phyloP scores from a whole-genome alignment of 1,140 invertebrate species.

The Apis cerana region DNA sequence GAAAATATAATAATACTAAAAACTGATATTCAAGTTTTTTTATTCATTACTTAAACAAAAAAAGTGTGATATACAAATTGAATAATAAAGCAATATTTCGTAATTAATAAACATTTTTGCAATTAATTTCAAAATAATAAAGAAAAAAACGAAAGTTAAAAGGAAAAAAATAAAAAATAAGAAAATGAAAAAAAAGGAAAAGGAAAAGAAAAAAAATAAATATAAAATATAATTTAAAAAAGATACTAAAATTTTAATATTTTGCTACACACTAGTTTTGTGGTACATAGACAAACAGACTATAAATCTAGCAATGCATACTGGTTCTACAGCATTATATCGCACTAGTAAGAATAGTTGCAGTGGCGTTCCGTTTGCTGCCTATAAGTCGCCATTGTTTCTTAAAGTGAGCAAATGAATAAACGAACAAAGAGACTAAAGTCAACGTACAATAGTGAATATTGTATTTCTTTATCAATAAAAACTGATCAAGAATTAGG shows the following conservation, averaged over 20 bases:
- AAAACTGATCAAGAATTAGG: not conserved
- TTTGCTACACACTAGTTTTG: not conserved
- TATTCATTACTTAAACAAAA: not conserved
- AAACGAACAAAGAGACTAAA: not conserved
- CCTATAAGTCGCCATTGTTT: slow-evolving; percentile 42
- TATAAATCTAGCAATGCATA: slow-evolving; percentile 2
- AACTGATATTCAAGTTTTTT: too few relatives aligned
- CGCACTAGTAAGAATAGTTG: not conserved
- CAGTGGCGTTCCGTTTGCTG: slow-evolving; percentile 12
- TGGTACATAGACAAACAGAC: not conserved
- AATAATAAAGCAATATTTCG: not conserved
- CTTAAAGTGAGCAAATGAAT: slow-evolving; percentile 9
- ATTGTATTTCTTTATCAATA: not conserved
- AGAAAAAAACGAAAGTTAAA: not conserved
- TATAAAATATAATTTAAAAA: not conserved
- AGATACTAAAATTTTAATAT: not conserved
- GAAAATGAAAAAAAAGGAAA: not conserved
- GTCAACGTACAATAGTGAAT: not conserved
- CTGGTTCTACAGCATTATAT: not conserved
- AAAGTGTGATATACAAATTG: too few relatives aligned
- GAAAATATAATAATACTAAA: too few relatives aligned
- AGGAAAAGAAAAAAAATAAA: slow-evolving; percentile 7
- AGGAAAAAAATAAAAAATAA: not conserved
- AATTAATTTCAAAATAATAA: not conserved
- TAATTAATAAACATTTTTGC: not conserved